phyloP scores from a whole-genome alignment of 1,140 invertebrate genomes.

The Zaprionus davidi region DNA sequence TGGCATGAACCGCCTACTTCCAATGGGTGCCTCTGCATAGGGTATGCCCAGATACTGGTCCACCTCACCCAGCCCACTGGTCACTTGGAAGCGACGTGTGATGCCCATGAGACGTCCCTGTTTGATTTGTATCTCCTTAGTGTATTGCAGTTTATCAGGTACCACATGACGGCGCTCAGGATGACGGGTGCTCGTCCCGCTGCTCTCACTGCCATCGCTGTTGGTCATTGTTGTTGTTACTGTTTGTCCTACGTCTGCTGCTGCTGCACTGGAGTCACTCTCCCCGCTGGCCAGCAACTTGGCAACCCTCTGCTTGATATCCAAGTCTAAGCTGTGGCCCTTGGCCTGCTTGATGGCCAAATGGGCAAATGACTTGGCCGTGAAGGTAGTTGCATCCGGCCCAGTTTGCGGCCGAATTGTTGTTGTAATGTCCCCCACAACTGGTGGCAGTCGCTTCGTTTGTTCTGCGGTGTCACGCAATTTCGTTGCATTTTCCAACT shows the following conservation, averaged over 20 bases:
- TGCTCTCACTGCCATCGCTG: conserved; percentile 13
- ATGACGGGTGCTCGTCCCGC: conserved; percentile 61
- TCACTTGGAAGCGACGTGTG: conserved; percentile 86
- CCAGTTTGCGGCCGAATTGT: conserved; percentile 35
- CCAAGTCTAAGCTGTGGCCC: conserved; percentile 50
- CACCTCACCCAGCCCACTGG: conserved; percentile 85
- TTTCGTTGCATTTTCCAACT: conserved; percentile 71
- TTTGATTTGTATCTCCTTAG: conserved; percentile 85
- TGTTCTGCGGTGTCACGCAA: conserved; percentile 59
- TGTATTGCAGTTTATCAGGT: conserved; percentile 81
- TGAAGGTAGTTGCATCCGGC: conserved; percentile 43
- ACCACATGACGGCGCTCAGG: conserved; percentile 74
- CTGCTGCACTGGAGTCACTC: background rate
- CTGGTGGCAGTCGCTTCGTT: conserved; percentile 24
- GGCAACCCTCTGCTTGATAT: conserved; percentile 58
- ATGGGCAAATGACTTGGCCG: conserved; percentile 53
- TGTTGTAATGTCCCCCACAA: conserved; percentile 68
- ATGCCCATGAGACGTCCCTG: conserved; percentile 87
- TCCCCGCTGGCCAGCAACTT: conserved; percentile 53
- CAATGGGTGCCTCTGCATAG: conserved; percentile 95
- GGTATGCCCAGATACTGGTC: conserved; percentile 91
- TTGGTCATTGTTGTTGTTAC: conserved; percentile 22
- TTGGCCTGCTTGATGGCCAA: conserved; percentile 51
- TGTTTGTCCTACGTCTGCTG: conserved; percentile 1
- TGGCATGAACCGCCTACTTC: conserved; percentile 93